Evolutionary conservation across 2,888 invertebrate genomes (phyloP).

Genomic region (Drosophila aldrichi): DNA sequence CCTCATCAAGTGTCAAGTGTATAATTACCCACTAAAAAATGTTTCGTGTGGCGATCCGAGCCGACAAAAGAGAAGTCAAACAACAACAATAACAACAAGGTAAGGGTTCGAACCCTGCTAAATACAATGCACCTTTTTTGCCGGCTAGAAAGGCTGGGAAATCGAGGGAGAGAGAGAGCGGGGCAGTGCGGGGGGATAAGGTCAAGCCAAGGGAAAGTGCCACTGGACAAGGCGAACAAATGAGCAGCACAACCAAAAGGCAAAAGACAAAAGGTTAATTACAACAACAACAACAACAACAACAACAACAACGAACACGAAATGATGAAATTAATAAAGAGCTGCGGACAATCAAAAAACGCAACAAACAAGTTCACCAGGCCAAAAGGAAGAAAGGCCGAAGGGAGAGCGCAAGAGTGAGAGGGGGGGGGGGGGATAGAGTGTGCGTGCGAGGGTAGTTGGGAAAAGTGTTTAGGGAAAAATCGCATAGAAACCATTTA

Average conservation of each 20-base stretch:
- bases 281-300: constrained; percentile 65
- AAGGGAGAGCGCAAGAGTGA: neutral
- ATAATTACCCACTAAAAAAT: constrained; percentile 69
- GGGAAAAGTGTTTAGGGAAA: constrained; percentile 55
- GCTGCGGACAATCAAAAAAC: constrained; percentile 60
- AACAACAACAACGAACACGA: constrained; percentile 56
- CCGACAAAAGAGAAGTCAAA: constrained; percentile 46
- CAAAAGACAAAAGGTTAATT: constrained; percentile 79
- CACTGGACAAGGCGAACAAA: constrained; percentile 49
- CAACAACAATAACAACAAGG: constrained; percentile 23
- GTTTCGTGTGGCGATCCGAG: constrained; percentile 39
- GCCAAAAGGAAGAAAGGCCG: neutral
- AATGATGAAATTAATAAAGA: constrained; percentile 80
- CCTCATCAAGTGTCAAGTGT: constrained; percentile 80
- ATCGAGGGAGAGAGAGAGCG: too few species aligned
- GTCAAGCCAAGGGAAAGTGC: constrained; percentile 39
- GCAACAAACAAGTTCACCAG: constrained; percentile 16
- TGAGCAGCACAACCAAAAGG: constrained; percentile 49
- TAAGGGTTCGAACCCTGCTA: constrained; percentile 39
- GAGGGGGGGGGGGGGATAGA: neutral
- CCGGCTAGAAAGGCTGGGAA: too few species aligned
- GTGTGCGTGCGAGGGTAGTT: constrained; percentile 11
- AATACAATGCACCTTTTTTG: constrained; percentile 27
- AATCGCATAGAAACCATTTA: constrained; percentile 68
- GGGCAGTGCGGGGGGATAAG: neutral